Evolutionary conservation across 2,113 vertebrate genomes (phyloP).

Genomic region (Ornithorhynchus anatinus): DNA sequence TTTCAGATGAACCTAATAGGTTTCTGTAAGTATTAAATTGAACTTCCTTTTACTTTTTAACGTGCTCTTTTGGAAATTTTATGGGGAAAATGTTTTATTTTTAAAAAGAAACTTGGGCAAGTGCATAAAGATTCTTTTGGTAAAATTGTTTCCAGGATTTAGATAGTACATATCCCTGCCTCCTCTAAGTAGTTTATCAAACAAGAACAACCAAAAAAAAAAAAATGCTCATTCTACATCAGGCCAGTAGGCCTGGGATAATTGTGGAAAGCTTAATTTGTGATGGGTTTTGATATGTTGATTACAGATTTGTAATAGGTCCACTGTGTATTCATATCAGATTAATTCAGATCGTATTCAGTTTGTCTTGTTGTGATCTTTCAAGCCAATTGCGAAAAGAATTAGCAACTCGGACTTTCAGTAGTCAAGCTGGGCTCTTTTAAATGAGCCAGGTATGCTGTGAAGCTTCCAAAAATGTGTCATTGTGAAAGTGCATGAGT

Average conservation of each 20-base stretch:
- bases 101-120: not conserved
- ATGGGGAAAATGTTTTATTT: not conserved
- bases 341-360: not conserved
- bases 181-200: not conserved
- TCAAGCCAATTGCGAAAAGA: not conserved
- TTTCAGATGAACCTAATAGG: not conserved
- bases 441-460: not conserved
- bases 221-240: not conserved
- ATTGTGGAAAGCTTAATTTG: accelerated
- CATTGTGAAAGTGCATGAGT: too few species aligned
- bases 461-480: not conserved
- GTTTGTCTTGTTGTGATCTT: not conserved
- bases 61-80: not conserved
- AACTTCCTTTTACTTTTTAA: not conserved
- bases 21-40: not conserved
- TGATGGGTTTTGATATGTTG: not conserved
- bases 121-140: not conserved
- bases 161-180: not conserved
- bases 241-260: not conserved
- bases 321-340: too few species aligned
- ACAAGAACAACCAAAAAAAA: too few species aligned
- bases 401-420: not conserved
- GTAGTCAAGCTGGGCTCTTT: not conserved
- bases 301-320: not conserved
- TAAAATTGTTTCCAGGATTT: accelerated